Evolutionary conservation across 2,797 vertebrate genomes (phyloP), one percentile per base, ranked within the genome.

Genomic region (Psittacula derbiana): DNA sequence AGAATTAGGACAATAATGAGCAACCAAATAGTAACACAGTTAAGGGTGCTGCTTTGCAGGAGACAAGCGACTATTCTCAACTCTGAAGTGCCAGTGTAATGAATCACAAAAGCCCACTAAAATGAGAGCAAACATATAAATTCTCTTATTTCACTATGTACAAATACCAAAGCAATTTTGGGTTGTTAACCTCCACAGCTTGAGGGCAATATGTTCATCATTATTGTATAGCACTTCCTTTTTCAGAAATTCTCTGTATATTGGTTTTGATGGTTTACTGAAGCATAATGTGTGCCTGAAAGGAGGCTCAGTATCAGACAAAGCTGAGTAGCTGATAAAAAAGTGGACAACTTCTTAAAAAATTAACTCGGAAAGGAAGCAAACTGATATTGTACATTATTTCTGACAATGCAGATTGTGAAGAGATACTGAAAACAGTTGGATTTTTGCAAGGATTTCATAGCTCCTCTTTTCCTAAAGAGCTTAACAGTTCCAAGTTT

Each of bases 101-200:
- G 96, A 97, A 86, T 93, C 88, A 95, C 92, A 94, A 96, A 80
- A 95, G 95, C 88, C 69, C 74, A 70, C 88, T 96, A 79, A 64
- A 96, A 94, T 49, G 74, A 85, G 71, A 94, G 73, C 86, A 96
- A 96, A 96, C 86, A 93, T 24, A 91, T 47, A 90, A 90, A 90
- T 92, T 79, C 86, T 88, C 86, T 75, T 81, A 72, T 78, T 94
- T 86, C 86, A 92, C 30, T 81, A 90, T 55, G 64, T 70, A 86
- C 80, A 95, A 95, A 88, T 86, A 94, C 28, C 86, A 90, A 79
- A 95, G 88, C 73, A 94, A 90, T 92, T 94, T 88, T 12, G 31
- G 47, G 88, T 71, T 84, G 70, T 92, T 94, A 95, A 94, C 94
- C 94, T 92, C 88, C 80, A 55, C 90, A 88, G 90, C 93, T 85